These are phyloP conservation scores for Acleris sparsana DNA, from an alignment of 2,888 invertebrate genomes.

Conservation along the genomic window DNA sequence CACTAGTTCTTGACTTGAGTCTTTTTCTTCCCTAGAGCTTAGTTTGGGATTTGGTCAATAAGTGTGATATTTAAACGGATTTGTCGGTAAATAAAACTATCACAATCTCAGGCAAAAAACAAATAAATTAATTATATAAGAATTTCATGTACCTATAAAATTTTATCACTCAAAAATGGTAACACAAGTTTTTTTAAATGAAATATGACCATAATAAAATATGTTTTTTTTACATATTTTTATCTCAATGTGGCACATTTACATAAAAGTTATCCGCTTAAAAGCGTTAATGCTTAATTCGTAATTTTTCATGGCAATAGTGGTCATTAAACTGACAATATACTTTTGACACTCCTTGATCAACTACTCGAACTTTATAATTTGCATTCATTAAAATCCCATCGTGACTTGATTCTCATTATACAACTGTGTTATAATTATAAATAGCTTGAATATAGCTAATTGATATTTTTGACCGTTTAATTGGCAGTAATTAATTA, in stretches of 20 bases:
- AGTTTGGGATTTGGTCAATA: too few species aligned
- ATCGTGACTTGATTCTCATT: constrained; percentile 21
- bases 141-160: too few species aligned
- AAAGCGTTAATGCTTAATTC: constrained; percentile 20
- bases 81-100: too few species aligned
- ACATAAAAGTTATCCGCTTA: constrained; percentile 8
- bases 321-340: constrained; percentile 26
- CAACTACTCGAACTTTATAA: constrained; percentile 8
- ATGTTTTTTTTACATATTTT: neutral
- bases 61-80: too few species aligned
- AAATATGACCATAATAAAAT: too few species aligned
- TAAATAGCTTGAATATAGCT: constrained; percentile 20
- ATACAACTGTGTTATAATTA: constrained; percentile 21
- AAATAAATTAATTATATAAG: too few species aligned
- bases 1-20: too few species aligned
- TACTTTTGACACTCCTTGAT: constrained; percentile 27
- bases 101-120: too few species aligned
- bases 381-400: constrained; percentile 31
- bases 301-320: constrained; percentile 14
- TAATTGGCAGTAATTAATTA: constrained; percentile 8
- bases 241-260: neutral
- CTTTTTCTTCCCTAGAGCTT: too few species aligned
- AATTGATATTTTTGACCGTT: constrained; percentile 28
- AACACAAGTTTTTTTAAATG: too few species aligned
- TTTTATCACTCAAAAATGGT: too few species aligned